Evolutionary conservation across 1,140 invertebrate species (phyloP).

Genomic region (Parapsyche elsis): DNA sequence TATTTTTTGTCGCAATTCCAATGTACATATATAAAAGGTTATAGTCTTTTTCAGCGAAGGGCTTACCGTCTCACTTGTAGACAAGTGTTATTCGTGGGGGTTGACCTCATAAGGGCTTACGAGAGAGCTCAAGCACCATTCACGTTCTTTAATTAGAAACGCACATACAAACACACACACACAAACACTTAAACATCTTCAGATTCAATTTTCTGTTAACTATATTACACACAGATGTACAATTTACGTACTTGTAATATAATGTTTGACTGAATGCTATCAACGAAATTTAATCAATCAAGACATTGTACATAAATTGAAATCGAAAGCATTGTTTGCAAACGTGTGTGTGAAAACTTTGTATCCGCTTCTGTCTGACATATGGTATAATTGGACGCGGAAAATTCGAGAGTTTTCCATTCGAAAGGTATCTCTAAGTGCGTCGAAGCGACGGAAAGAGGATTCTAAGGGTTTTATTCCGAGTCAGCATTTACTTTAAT

Average conservation of each 20-base stretch:
- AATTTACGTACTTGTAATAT: too few species aligned
- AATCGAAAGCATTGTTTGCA: too few species aligned
- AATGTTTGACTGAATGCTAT: too few species aligned
- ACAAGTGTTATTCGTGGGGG: not conserved
- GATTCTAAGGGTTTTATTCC: not conserved
- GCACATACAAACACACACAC: not conserved
- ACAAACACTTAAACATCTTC: not conserved
- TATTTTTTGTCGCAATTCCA: too few species aligned
- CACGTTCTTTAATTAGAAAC: not conserved
- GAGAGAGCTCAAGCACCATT: not conserved
- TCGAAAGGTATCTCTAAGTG: not conserved
- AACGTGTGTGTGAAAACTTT: too few species aligned
- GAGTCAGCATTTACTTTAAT: too few species aligned
- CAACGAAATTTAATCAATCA: too few species aligned
- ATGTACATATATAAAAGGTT: too few species aligned
- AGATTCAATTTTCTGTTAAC: too few species aligned
- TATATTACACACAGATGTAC: too few species aligned
- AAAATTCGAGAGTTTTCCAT: constrained; percentile 3
- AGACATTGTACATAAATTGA: too few species aligned
- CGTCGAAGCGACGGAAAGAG: not conserved
- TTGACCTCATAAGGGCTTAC: not conserved
- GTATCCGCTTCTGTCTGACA: too few species aligned
- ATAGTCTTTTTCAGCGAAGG: not conserved
- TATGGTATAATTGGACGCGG: constrained; percentile 9
- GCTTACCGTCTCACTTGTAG: not conserved